These are phyloP conservation scores for Eupithecia dodoneata DNA, from an alignment of 2,888 invertebrate genomes.

Conservation along the genomic window DNA sequence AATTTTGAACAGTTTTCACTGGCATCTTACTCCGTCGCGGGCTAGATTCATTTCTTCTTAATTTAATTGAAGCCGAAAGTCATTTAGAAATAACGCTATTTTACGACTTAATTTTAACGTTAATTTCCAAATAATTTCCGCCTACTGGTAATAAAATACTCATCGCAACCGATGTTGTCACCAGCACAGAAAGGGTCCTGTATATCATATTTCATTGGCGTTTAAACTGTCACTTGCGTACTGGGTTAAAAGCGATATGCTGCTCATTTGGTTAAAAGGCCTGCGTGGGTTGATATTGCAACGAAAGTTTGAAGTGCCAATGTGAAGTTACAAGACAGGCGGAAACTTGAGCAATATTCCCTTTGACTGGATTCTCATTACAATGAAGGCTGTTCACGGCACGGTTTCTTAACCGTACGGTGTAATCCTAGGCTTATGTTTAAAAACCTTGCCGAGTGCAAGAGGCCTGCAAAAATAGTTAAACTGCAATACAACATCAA, in stretches of 20 bases:
- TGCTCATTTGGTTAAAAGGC: conserved; percentile 28
- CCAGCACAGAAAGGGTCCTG: conserved; percentile 1
- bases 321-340: conserved; percentile 21
- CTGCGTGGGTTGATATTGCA: conserved; percentile 26
- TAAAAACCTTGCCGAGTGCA: too few species aligned
- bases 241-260: conserved; percentile 11
- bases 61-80: background rate
- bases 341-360: conserved; percentile 8
- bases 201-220: conserved; percentile 14
- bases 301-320: conserved; percentile 17
- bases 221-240: conserved; percentile 12
- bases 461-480: too few species aligned
- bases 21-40: background rate
- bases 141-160: background rate
- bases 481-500: too few species aligned
- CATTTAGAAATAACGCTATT: background rate
- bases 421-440: background rate
- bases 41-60: background rate
- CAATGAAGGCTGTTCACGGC: background rate
- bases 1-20: background rate
- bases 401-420: background rate
- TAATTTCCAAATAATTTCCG: background rate
- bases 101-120: background rate
- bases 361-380: conserved; percentile 4
- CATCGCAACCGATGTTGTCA: conserved; percentile 1